A percentile compares a stretch with the other conserved stretches of the same genome.
phyloP scores from a whole-genome alignment of 2,113 vertebrate genomes.

The Leptocoma aspasia region DNA sequence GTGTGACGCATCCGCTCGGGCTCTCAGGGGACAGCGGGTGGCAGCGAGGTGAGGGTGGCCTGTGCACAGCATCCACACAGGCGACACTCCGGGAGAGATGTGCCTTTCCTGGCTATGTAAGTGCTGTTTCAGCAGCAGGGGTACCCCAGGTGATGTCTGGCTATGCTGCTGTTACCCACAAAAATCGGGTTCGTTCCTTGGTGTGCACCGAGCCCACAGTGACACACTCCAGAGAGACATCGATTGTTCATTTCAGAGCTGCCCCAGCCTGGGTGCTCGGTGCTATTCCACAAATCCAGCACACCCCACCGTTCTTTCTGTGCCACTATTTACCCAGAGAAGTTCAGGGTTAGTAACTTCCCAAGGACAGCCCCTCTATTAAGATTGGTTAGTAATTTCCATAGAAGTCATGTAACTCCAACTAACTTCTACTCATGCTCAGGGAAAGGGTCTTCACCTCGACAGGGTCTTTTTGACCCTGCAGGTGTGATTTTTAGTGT shows the following conservation, averaged over 20 bases:
- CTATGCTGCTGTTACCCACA: neutral
- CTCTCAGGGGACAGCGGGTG: neutral
- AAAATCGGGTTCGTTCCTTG: accelerated
- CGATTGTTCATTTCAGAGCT: neutral
- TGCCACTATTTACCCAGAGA: neutral
- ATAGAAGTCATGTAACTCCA: accelerated
- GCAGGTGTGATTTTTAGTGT: accelerated
- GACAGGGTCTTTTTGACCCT: neutral
- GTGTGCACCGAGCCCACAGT: accelerated
- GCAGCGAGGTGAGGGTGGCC: neutral
- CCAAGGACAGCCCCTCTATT: neutral
- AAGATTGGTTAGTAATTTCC: neutral
- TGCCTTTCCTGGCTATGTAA: neutral
- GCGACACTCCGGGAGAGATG: neutral
- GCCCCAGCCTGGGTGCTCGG: neutral
- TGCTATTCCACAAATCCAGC: neutral
- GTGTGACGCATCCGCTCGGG: accelerated
- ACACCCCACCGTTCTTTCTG: accelerated
- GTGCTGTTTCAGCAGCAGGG: neutral
- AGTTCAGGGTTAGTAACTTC: neutral
- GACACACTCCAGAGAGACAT: neutral
- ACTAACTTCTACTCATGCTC: neutral
- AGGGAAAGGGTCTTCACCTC: neutral
- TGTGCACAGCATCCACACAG: accelerated
- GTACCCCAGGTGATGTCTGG: neutral